phyloP scores from a whole-genome alignment of 2,888 invertebrate genomes.

The Melieria picta region DNA sequence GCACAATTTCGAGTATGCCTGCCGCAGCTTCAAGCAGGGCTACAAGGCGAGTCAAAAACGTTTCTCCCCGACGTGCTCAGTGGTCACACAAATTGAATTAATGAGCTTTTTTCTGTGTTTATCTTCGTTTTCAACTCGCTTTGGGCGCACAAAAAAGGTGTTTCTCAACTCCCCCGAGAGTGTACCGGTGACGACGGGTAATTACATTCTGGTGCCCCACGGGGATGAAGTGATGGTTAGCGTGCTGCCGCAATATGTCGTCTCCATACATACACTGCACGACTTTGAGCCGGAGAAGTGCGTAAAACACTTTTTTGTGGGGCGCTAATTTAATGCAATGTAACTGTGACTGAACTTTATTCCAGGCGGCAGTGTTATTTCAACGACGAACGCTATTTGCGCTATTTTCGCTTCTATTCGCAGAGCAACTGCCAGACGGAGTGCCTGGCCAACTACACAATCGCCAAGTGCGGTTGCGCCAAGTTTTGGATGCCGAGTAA shows the following conservation, averaged over 20 bases:
- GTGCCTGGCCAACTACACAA: slow-evolving; percentile 75
- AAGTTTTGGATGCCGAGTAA: slow-evolving; percentile 76
- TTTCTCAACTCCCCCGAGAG: slow-evolving; percentile 63
- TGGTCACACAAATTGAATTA: neutral
- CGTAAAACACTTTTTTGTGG: neutral
- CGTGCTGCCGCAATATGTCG: slow-evolving; percentile 79
- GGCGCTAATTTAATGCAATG: neutral
- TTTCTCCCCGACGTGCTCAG: neutral
- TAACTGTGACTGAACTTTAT: neutral
- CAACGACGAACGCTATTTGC: slow-evolving; percentile 72
- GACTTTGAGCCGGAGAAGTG: slow-evolving; percentile 69
- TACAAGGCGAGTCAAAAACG: slow-evolving; percentile 68
- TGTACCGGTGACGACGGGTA: slow-evolving; percentile 60
- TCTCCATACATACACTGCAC: slow-evolving; percentile 73
- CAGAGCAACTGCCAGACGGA: slow-evolving; percentile 80
- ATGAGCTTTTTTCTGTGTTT: slow-evolving; percentile 4
- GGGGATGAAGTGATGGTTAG: slow-evolving; percentile 73
- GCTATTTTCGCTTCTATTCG: slow-evolving; percentile 75
- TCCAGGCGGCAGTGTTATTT: slow-evolving; percentile 74
- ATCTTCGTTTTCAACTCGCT: neutral
- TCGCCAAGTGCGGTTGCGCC: slow-evolving; percentile 73
- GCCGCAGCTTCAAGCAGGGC: slow-evolving; percentile 78
- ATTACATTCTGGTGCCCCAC: slow-evolving; percentile 61
- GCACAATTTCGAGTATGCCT: slow-evolving; percentile 75
- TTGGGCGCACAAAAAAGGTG: slow-evolving; percentile 46